These are phyloP conservation scores for Drosophila ohnishii DNA, from an alignment of 1,140 invertebrate species.

Conservation along the genomic window DNA sequence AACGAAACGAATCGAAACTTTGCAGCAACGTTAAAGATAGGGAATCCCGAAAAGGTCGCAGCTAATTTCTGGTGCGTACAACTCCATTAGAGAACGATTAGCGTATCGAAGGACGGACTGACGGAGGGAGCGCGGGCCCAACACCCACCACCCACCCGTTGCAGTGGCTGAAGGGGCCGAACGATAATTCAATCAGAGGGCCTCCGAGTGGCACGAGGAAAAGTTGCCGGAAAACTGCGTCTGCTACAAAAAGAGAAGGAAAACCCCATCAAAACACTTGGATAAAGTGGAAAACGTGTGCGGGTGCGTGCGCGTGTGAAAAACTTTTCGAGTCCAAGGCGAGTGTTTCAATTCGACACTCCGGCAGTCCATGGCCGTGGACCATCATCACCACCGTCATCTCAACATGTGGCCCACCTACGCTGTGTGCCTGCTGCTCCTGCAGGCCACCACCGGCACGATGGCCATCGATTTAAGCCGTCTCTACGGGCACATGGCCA, in stretches of 20 bases:
- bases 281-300: conserved; percentile 70
- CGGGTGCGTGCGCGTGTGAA: conserved; percentile 50
- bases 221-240: conserved; percentile 29
- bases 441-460: conserved; percentile 59
- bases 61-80: conserved; percentile 75
- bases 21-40: conserved; percentile 30
- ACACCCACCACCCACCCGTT: conserved; percentile 3
- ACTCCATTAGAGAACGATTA: conserved; percentile 76
- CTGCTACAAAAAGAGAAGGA: conserved; percentile 33
- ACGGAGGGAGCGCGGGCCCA: conserved; percentile 4
- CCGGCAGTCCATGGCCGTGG: conserved; percentile 49
- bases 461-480: conserved; percentile 82
- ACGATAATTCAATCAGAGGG: conserved; percentile 65
- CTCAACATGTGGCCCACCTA: conserved; percentile 72
- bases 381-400: conserved; percentile 49
- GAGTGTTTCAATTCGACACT: conserved; percentile 58
- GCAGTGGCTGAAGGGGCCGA: conserved; percentile 58
- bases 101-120: conserved; percentile 40
- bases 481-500: conserved; percentile 79
- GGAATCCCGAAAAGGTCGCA: conserved; percentile 30
- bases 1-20: conserved; percentile 39
- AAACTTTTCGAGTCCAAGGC: conserved; percentile 39
- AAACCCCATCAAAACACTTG: conserved; percentile 70
- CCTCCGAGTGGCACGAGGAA: conserved; percentile 21
- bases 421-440: conserved; percentile 58